These are phyloP conservation scores for Holocentrus rufus DNA, from an alignment of 2,797 vertebrate genomes.

Conservation along the genomic window DNA sequence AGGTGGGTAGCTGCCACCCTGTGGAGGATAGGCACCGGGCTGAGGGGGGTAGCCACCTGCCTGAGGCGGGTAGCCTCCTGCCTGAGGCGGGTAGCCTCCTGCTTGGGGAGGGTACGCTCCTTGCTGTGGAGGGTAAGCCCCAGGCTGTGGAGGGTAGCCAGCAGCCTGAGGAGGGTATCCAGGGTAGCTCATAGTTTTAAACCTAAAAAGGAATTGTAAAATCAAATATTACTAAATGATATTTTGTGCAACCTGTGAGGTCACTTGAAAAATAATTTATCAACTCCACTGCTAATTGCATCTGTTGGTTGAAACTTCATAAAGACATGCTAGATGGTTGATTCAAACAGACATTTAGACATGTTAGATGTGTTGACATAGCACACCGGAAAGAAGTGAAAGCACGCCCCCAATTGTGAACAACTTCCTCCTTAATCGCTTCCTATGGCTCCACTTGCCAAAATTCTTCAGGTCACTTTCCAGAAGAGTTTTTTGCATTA, in stretches of 20 bases:
- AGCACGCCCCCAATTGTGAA: slow-evolving; percentile 21
- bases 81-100: slow-evolving; percentile 70
- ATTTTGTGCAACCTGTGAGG: neutral
- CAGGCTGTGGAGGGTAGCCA: slow-evolving; percentile 64
- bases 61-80: slow-evolving; percentile 81
- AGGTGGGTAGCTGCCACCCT: slow-evolving; percentile 78
- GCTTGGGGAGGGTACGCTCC: slow-evolving; percentile 70
- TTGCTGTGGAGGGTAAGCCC: slow-evolving; percentile 76
- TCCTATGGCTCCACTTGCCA: too few relatives aligned
- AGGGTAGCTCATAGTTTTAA: slow-evolving; percentile 90
- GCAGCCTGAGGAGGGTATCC: slow-evolving; percentile 82
- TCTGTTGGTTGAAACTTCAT: neutral
- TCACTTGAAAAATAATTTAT: neutral
- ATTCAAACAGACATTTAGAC: too few relatives aligned
- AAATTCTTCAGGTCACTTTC: too few relatives aligned
- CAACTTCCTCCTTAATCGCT: neutral
- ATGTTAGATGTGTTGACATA: neutral
- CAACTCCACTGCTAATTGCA: neutral
- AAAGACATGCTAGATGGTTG: neutral
- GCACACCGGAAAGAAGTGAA: neutral
- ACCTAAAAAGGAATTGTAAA: slow-evolving; percentile 28
- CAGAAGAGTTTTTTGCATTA: neutral
- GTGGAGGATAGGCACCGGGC: slow-evolving; percentile 66
- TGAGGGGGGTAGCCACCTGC: slow-evolving; percentile 73
- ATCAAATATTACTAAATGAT: slow-evolving; percentile 6